phyloP scores from a whole-genome alignment of 2,888 invertebrate species.

The Xestia xanthographa region DNA sequence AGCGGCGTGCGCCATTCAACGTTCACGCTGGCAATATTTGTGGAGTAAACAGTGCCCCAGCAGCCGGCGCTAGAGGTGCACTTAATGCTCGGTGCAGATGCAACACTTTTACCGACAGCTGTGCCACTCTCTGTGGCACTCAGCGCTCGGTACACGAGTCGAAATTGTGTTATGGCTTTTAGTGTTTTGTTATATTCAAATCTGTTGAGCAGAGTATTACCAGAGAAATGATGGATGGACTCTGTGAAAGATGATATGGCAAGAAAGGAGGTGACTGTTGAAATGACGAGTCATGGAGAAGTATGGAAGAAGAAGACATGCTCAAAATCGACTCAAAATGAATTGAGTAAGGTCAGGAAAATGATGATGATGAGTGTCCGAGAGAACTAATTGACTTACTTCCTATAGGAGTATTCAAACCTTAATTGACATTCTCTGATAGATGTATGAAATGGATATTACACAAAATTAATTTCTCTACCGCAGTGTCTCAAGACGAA shows the following conservation, averaged over 20 bases:
- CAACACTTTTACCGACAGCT: conserved; percentile 17
- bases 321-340: not conserved
- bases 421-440: not conserved
- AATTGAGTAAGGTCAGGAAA: not conserved
- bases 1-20: conserved; percentile 48
- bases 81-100: conserved; percentile 40
- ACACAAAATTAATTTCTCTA: not conserved
- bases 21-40: conserved; percentile 59
- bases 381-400: not conserved
- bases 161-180: conserved; percentile 9
- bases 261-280: not conserved
- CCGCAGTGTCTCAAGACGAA: too few species aligned
- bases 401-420: not conserved
- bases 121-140: not conserved
- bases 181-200: not conserved
- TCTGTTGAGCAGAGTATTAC: not conserved
- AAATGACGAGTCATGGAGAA: not conserved
- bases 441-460: not conserved
- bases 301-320: not conserved
- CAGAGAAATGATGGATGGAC: not conserved
- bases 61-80: conserved; percentile 31
- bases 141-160: not conserved
- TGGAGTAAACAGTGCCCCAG: conserved; percentile 52
- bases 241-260: not conserved
- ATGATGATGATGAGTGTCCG: not conserved